These are phyloP conservation scores for Empis livida DNA, from an alignment of 2,888 invertebrate species.

Conservation along the genomic window DNA sequence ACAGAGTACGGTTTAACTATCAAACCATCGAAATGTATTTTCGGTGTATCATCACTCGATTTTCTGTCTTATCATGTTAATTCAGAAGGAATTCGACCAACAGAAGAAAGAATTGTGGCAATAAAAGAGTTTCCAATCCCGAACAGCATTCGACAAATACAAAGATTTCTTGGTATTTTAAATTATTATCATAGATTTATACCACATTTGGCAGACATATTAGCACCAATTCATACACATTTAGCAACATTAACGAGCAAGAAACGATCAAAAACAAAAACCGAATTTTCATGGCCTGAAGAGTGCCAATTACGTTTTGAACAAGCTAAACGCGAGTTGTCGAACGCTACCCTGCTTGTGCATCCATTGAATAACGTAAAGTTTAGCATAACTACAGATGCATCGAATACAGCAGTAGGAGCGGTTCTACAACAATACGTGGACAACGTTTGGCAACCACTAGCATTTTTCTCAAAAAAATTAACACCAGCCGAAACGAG, in stretches of 20 bases:
- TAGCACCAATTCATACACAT: neutral
- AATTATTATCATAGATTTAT: conserved; percentile 4
- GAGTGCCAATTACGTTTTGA: neutral
- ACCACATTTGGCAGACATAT: neutral
- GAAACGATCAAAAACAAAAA: neutral
- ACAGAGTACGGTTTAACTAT: neutral
- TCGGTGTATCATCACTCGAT: neutral
- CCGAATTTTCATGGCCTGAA: conserved; percentile 1
- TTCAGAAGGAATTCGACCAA: neutral
- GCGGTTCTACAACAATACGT: conserved; percentile 16
- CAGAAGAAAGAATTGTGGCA: neutral
- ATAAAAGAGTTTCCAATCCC: neutral
- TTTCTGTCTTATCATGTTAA: neutral
- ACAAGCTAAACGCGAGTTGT: neutral
- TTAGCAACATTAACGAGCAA: neutral
- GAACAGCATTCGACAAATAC: neutral
- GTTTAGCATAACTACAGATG: conserved; percentile 6
- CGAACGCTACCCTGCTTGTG: conserved; percentile 3
- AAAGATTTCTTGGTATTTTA: conserved; percentile 4
- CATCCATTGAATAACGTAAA: conserved; percentile 3
- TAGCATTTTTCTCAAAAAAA: conserved; percentile 18
- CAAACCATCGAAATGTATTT: neutral
- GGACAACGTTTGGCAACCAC: conserved; percentile 13
- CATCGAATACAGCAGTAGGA: conserved; percentile 16
- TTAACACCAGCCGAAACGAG: conserved; percentile 13